Evolutionary conservation across 2,888 invertebrate genomes (phyloP).

Genomic region (Barypeithes pellucidus): DNA sequence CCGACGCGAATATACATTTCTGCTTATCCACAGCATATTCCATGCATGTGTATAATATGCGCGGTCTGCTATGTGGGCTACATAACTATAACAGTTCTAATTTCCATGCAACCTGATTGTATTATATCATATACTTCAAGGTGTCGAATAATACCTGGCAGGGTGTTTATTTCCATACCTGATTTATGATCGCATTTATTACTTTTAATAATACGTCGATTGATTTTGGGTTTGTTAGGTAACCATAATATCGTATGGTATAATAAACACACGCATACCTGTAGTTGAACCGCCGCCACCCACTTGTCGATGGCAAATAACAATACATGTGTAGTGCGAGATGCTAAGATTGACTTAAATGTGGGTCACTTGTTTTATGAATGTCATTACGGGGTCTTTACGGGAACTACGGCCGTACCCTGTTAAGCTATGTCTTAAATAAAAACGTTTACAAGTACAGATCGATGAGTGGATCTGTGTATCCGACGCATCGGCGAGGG

Average conservation of each 20-base stretch:
- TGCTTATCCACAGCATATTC: too few species aligned
- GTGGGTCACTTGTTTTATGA: conserved; percentile 42
- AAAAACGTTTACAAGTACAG: too few species aligned
- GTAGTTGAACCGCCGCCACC: conserved; percentile 45
- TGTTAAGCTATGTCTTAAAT: too few species aligned
- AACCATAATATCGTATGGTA: conserved; percentile 39
- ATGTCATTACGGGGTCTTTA: conserved; percentile 31
- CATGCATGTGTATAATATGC: too few species aligned
- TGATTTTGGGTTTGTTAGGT: conserved; percentile 39
- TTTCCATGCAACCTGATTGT: not conserved
- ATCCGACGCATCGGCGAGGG: too few species aligned
- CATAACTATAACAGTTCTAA: too few species aligned
- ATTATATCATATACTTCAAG: too few species aligned
- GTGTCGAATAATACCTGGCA: conserved; percentile 25
- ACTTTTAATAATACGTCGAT: conserved; percentile 27
- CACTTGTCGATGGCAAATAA: conserved; percentile 43
- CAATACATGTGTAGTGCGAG: conserved; percentile 38
- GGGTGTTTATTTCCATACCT: conserved; percentile 40
- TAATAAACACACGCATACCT: conserved; percentile 39
- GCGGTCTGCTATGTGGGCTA: too few species aligned
- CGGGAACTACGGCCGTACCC: conserved; percentile 16
- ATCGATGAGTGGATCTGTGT: too few species aligned
- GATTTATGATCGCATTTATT: conserved; percentile 35
- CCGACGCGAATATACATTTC: too few species aligned
- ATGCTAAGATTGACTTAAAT: conserved; percentile 33